Evolutionary conservation across 2,113 vertebrate genomes (phyloP), one percentile per base, ranked within the genome.

Genomic region (Chloropsis hardwickii): DNA sequence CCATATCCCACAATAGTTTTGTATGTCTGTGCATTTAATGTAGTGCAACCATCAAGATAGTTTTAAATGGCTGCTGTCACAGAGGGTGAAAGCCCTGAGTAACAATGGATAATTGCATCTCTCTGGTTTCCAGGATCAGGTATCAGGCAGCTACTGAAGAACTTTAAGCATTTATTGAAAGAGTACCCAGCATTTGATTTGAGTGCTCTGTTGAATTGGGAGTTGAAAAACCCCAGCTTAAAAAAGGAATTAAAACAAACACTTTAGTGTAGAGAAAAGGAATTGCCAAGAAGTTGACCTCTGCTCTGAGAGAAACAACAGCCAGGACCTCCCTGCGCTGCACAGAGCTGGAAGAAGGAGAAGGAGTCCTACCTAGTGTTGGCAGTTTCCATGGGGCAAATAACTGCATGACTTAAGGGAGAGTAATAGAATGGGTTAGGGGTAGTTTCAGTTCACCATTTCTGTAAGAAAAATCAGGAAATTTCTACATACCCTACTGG

Each of bases 211-310:
- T 78, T 90, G 56, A 95, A 86, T 9, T 86, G 67, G 20, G 83
- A 92, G 24, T 66, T 79, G 58, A 61, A 93, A 85, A 92, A 25
- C 4, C 39, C 5, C 28, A 56, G 27, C 16, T 83, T 81, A 84
- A 78, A 86, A 94, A 86, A 47, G 39, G 61, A 92, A 93, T 86
- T 90, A 91, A 86, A 93, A 54, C 42, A 96, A 88, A 64, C 70
- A 45, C 81, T 84, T 71, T 64, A 89, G 77, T 40, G 44, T 22
- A 83, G 78, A 72, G 77, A 60, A 89, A 81, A 88, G 12, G 54
- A 93, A 80, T 77, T 94, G 88, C 95, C 85, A 90, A 92, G 92
- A 96, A 83, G 77, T 79, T 2, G n/a, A 90, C 85, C 85, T 83
- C 67, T 93, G 56, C 84, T 24, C 76, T 81, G 60, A 51, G 56